phyloP scores from a whole-genome alignment of 2,888 invertebrate species.

The Cryptosula pallasiana region DNA sequence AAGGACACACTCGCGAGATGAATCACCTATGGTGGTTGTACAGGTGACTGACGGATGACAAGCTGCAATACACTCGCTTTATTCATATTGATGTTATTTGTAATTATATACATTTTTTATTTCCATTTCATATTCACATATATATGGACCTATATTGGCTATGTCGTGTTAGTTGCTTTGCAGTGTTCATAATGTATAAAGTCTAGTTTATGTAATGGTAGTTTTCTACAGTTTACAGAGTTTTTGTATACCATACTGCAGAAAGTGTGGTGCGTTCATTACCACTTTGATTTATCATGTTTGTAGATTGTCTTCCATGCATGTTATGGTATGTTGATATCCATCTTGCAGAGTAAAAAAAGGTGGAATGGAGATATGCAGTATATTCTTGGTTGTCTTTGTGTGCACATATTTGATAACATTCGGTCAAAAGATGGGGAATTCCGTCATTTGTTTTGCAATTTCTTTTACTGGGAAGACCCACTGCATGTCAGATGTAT shows the following conservation, averaged over 20 bases:
- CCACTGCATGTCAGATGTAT: too few species aligned
- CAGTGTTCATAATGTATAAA: background rate
- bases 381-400: too few species aligned
- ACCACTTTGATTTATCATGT: background rate
- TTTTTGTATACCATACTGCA: background rate
- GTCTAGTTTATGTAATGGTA: background rate
- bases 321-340: background rate
- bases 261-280: too few species aligned
- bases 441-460: too few species aligned
- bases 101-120: conserved; percentile 2
- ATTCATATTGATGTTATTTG: background rate
- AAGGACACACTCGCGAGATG: conserved; percentile 58
- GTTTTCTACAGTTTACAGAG: background rate
- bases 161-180: background rate
- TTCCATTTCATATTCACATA: background rate
- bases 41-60: background rate
- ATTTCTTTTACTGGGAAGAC: too few species aligned
- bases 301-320: background rate
- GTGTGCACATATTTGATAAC: too few species aligned
- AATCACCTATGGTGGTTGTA: conserved; percentile 79
- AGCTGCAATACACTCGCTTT: conserved; percentile 52
- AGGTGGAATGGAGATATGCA: too few species aligned
- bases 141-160: background rate
- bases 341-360: background rate
- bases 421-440: too few species aligned